These are phyloP conservation scores for Watersipora subatra DNA, from an alignment of 1,140 invertebrate species.

Conservation along the genomic window DNA sequence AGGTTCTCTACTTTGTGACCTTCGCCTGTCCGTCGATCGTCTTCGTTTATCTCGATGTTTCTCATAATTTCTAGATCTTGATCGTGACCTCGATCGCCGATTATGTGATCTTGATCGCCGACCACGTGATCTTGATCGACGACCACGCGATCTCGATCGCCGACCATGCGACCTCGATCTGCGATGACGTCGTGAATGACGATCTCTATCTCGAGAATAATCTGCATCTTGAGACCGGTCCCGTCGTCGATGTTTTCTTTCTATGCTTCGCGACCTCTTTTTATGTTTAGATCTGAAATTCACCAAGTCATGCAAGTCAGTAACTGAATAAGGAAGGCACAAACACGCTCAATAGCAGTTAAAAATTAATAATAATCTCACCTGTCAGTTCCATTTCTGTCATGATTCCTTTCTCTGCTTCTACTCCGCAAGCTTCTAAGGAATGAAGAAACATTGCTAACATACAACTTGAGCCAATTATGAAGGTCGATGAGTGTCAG, in stretches of 20 bases:
- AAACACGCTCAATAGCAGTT: no score
- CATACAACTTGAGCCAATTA: no score
- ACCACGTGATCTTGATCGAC: slow-evolving; percentile 11
- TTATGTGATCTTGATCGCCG: no score
- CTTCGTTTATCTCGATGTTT: neutral
- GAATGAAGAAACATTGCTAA: no score
- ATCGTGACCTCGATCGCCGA: no score
- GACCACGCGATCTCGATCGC: slow-evolving; percentile 8
- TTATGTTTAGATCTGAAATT: slow-evolving; percentile 7
- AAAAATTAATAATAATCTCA: no score
- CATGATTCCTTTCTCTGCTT: slow-evolving; percentile 15
- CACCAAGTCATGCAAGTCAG: no score
- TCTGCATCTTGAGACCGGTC: slow-evolving; percentile 3
- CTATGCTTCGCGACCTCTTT: slow-evolving; percentile 31
- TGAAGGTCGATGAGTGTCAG: no score
- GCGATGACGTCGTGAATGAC: slow-evolving; percentile 8
- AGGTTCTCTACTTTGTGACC: slow-evolving; percentile 7
- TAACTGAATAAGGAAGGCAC: no score
- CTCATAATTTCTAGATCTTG: neutral
- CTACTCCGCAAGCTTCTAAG: slow-evolving; percentile 9
- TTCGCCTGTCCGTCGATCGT: no score
- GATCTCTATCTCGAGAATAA: slow-evolving; percentile 7
- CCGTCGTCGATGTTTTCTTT: slow-evolving; percentile 27
- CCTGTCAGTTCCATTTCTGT: neutral
- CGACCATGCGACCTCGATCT: slow-evolving; percentile 12